Evolutionary conservation across 2,797 vertebrate species (phyloP), one percentile per base, ranked within the genome.

Genomic region (Phoeniculus purpureus): DNA sequence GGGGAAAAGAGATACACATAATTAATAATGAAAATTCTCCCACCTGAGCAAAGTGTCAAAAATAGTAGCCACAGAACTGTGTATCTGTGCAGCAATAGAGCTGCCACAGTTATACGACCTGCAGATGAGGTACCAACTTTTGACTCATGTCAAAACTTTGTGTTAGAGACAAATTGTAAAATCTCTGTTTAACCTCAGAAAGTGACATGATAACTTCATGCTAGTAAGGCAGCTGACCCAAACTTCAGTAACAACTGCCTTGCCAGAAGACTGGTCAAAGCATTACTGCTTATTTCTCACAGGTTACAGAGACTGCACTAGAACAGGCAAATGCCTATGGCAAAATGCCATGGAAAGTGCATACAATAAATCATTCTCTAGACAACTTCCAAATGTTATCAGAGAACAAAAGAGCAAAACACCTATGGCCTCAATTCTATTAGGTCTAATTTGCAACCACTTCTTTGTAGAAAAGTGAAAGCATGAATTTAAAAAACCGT

Each of bases 281-380:
- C 31, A 21, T 59, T 48, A 23, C 4, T 48, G 48, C 34, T 15
- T 84, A 19, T 71, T 84, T 88, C 14, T 52, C 12, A 27, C 1
- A 52, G 11, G 26, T 64, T 74, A 62, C 19, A 12, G 87, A 65
- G 37, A 65, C 10, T 21, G 29, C 40, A 55, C 5, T 43, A 40
- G 29, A 82, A 82, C 2, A 67, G 9, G 19, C 32, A 37, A 43
- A 43, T 43, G 43, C 54, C 60, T 67, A 87, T 51, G 67, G 20
- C 23, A 73, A 48, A 47, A 70, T 0, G 0, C 32, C 10, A 18
- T 20, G 21, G n/a, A 48, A 80, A 58, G 16, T 15, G 15, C 12
- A 56, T 7, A 60, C 4, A 50, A 34, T 5, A 15, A 3, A 40
- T 29, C 60, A 20, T 40, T 16, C 55, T 64, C 48, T 51, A 66